These are phyloP conservation scores for Oreochromis aureus DNA, from an alignment of 2,113 vertebrate genomes.

Conservation along the genomic window DNA sequence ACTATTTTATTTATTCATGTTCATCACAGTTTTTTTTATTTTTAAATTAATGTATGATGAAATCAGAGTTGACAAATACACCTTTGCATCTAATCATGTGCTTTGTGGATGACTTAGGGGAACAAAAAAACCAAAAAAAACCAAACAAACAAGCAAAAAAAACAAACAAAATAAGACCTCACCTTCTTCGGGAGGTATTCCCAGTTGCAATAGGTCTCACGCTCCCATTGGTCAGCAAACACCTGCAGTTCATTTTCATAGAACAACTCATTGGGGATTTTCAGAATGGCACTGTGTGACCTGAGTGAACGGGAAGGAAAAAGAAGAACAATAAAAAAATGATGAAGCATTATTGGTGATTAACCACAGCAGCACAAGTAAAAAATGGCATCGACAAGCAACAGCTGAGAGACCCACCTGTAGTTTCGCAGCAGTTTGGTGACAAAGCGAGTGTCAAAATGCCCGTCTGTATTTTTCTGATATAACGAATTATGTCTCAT, in stretches of 20 bases:
- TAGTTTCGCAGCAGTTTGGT: conserved; percentile 92
- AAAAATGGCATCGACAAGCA: neutral
- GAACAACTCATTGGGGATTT: conserved; percentile 83
- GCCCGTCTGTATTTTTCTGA: conserved; percentile 51
- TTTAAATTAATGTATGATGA: rapidly evolving
- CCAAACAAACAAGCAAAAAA: neutral
- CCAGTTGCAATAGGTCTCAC: conserved; percentile 80
- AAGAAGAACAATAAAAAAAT: neutral
- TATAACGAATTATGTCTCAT: conserved; percentile 81
- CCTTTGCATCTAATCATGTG: neutral
- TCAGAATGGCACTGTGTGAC: conserved; percentile 85
- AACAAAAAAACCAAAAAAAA: rapidly evolving
- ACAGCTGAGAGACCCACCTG: conserved; percentile 70
- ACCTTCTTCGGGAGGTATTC: conserved; percentile 79
- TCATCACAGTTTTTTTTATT: neutral
- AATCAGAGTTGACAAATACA: neutral
- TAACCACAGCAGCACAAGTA: neutral
- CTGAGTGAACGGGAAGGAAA: conserved; percentile 47
- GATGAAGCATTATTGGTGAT: neutral
- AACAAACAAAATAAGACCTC: neutral
- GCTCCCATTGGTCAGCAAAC: conserved; percentile 59
- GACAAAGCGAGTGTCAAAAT: conserved; percentile 78
- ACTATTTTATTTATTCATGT: neutral
- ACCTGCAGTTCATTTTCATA: conserved; percentile 82
- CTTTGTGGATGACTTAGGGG: neutral